Conservation (phyloP, 37 sponge, comb jelly and placozoan genomes). For the Spongilla lacustris region DNA sequence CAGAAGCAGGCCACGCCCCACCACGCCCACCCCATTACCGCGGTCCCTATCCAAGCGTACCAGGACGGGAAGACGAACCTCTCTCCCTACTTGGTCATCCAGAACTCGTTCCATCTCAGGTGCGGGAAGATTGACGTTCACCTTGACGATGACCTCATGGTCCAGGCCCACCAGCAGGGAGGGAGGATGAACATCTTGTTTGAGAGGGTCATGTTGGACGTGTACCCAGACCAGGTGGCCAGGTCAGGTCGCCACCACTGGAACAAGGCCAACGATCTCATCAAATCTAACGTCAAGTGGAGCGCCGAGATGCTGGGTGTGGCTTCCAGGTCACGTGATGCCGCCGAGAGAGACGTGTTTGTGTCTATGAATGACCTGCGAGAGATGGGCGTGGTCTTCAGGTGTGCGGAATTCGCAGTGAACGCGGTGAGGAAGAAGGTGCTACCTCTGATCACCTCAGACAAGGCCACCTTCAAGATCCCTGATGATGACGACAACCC, state of each 20-base stretch:
- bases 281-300: conserved; percentile 48
- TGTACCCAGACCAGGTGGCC: conserved; percentile 82
- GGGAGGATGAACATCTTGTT: not conserved
- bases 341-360: conserved; percentile 40
- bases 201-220: conserved; percentile 51
- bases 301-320: conserved; percentile 35
- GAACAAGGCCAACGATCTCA: conserved; percentile 66
- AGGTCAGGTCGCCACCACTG: conserved; percentile 71
- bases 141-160: conserved; percentile 64
- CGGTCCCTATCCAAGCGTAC: conserved; percentile 43
- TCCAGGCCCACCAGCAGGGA: not conserved
- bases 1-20: not conserved
- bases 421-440: conserved; percentile 28
- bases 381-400: conserved; percentile 72
- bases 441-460: conserved; percentile 70
- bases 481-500: conserved; percentile 69
- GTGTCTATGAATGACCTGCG: conserved; percentile 46
- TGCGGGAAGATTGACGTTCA: conserved; percentile 77
- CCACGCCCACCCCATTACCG: not conserved
- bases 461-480: conserved; percentile 81
- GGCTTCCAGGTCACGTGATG: conserved; percentile 50
- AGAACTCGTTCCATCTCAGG: conserved; percentile 74
- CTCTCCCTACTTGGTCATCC: conserved; percentile 68
- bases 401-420: conserved; percentile 69
- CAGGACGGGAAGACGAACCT: conserved; percentile 51